phyloP scores from a whole-genome alignment of 2,888 invertebrate genomes.

The Acleris holmiana region DNA sequence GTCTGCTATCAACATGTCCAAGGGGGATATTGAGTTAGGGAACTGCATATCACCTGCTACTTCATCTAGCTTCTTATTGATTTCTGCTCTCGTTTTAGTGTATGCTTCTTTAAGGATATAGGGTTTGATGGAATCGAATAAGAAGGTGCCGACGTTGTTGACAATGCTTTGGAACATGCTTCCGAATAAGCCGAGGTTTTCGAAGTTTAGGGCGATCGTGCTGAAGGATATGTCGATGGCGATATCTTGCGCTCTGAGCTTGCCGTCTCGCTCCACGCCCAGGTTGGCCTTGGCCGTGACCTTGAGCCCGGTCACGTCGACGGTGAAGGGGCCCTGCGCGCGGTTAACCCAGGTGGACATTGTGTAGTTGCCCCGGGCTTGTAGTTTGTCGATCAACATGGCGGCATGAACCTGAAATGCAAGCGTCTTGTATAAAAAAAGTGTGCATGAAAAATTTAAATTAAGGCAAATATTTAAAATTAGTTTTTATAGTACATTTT shows the following conservation, averaged over 20 bases:
- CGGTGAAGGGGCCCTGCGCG: slow-evolving; percentile 88
- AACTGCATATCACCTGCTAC: slow-evolving; percentile 85
- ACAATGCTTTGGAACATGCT: slow-evolving; percentile 85
- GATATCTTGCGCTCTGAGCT: slow-evolving; percentile 88
- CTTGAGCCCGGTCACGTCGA: slow-evolving; percentile 86
- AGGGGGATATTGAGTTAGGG: slow-evolving; percentile 90
- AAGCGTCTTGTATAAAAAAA: neutral
- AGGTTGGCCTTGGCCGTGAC: slow-evolving; percentile 86
- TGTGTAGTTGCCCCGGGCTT: slow-evolving; percentile 87
- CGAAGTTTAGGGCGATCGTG: slow-evolving; percentile 89
- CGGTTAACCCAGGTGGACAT: slow-evolving; percentile 85
- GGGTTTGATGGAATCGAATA: slow-evolving; percentile 92
- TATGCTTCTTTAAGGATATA: slow-evolving; percentile 89
- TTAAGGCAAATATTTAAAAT: too few relatives aligned
- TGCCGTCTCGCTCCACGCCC: slow-evolving; percentile 87
- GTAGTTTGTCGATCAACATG: slow-evolving; percentile 85
- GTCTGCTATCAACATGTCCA: slow-evolving; percentile 90
- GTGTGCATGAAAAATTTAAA: too few relatives aligned
- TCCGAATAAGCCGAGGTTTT: slow-evolving; percentile 89
- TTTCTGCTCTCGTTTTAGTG: slow-evolving; percentile 85
- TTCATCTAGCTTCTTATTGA: slow-evolving; percentile 87
- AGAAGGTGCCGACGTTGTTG: slow-evolving; percentile 89
- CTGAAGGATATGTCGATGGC: slow-evolving; percentile 89
- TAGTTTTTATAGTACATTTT: too few relatives aligned
- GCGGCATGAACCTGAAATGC: slow-evolving; percentile 84